Evolutionary conservation across 2,888 invertebrate genomes (phyloP).

Genomic region (Leptopterna dolabrata): DNA sequence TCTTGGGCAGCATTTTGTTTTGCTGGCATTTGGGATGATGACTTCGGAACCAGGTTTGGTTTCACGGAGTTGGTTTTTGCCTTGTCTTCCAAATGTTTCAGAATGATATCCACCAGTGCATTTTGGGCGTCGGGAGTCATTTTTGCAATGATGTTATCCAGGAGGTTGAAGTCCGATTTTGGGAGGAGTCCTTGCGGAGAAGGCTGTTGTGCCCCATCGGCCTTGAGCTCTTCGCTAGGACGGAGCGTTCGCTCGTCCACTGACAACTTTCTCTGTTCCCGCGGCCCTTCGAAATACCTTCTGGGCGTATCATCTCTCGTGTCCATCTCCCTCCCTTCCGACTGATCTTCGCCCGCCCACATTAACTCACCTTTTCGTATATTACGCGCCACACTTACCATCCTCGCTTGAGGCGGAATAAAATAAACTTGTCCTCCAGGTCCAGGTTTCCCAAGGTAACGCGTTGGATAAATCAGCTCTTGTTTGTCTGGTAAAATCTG

Average conservation of each 20-base stretch:
- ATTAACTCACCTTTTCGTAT: background rate
- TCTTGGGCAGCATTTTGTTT: background rate
- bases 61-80: background rate
- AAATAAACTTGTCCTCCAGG: background rate
- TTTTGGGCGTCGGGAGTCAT: slow-evolving; percentile 46
- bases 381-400: background rate
- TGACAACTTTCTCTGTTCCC: background rate
- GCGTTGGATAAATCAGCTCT: background rate
- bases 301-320: background rate
- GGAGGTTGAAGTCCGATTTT: background rate
- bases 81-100: slow-evolving; percentile 15
- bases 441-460: background rate
- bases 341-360: background rate
- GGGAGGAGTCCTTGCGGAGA: background rate
- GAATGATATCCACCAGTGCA: background rate
- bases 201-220: background rate
- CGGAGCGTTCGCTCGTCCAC: background rate
- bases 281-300: background rate
- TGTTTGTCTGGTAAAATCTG: background rate
- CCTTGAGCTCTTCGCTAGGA: background rate
- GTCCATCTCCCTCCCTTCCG: background rate
- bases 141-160: background rate
- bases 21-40: background rate
- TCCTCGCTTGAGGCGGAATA: background rate
- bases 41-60: background rate